Conservation (phyloP, 1,140 invertebrate species). For the Leptinotarsa defecta region DNA sequence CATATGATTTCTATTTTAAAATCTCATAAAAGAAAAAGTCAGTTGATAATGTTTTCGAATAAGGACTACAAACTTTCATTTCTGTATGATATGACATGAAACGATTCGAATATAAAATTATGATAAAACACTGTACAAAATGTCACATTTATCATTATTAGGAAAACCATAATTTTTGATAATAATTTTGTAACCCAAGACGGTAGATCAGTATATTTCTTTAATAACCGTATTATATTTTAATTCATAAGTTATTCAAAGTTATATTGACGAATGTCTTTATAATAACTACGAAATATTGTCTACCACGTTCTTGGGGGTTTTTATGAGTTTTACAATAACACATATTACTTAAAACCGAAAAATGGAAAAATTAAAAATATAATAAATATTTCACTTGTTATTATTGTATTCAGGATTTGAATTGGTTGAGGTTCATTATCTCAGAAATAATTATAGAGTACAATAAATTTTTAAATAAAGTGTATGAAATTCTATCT, state of each 20-base stretch:
- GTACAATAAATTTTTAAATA: too few species aligned
- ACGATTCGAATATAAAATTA: not conserved
- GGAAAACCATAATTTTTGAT: not conserved
- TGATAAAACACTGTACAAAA: not conserved
- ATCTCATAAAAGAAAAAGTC: not conserved
- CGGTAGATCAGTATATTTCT: not conserved
- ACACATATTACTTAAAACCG: not conserved
- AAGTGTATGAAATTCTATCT: too few species aligned
- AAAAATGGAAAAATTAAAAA: too few species aligned
- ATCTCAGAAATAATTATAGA: too few species aligned
- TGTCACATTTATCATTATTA: not conserved
- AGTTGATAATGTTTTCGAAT: too few species aligned
- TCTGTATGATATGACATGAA: not conserved
- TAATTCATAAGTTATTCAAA: too few species aligned
- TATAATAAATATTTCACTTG: too few species aligned
- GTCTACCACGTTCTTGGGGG: not conserved
- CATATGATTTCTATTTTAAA: not conserved
- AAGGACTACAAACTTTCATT: too few species aligned
- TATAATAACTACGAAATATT: not conserved
- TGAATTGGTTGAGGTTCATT: too few species aligned
- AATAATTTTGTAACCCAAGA: conserved; percentile 1
- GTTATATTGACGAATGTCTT: too few species aligned
- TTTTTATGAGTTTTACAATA: not conserved
- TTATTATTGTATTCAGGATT: too few species aligned
- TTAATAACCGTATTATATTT: too few species aligned